These are phyloP conservation scores for Crocidura indochinensis DNA, from an alignment of 2,797 vertebrate species.

Conservation along the genomic window DNA sequence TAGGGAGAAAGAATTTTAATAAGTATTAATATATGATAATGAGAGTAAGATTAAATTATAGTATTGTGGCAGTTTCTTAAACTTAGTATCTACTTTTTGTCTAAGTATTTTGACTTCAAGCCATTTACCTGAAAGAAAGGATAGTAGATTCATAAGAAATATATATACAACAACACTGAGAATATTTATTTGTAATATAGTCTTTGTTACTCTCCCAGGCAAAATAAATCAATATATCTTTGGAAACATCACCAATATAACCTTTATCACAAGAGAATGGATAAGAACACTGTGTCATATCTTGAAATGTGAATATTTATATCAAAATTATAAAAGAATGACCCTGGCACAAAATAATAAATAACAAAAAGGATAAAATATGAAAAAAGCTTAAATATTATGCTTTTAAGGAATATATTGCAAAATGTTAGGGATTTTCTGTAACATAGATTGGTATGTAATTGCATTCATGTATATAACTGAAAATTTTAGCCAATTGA, in stretches of 20 bases:
- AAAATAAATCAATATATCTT: background rate
- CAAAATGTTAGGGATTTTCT: too few relatives aligned
- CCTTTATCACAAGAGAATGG: background rate
- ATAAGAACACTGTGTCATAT: background rate
- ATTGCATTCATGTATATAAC: too few relatives aligned
- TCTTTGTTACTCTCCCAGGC: too few relatives aligned
- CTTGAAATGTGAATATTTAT: background rate
- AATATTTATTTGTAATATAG: too few relatives aligned
- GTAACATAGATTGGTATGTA: too few relatives aligned
- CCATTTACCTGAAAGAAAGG: constrained; percentile 23
- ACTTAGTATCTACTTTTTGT: background rate
- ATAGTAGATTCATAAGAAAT: background rate
- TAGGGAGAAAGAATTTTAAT: background rate
- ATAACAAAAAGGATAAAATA: background rate
- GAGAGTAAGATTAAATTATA: background rate
- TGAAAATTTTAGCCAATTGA: too few relatives aligned
- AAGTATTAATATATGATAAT: background rate
- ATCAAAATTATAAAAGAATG: background rate
- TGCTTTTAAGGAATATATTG: background rate
- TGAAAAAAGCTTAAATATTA: background rate
- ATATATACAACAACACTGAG: too few relatives aligned
- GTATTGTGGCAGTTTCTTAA: constrained; percentile 27
- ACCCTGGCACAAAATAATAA: background rate
- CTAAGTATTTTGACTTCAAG: background rate
- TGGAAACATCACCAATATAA: background rate